Conservation (phyloP, 2,113 vertebrate genomes). For the Haplochromis vanheusdeni region DNA sequence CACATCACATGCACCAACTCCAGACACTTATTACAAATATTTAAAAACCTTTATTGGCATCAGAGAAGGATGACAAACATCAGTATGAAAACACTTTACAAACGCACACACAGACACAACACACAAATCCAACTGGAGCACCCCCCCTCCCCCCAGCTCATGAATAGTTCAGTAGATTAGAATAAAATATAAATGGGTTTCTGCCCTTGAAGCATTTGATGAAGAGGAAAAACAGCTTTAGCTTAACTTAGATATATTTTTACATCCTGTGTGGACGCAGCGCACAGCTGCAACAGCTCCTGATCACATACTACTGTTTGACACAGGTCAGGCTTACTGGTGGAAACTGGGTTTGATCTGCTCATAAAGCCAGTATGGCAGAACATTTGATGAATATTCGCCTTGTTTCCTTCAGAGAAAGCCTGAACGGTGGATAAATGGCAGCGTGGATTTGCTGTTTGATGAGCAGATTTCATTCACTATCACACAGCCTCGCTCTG, state of each 20-base stretch:
- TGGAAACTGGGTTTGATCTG: not conserved
- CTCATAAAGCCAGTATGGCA: fast-evolving
- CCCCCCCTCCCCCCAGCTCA: fast-evolving
- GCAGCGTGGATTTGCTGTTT: not conserved
- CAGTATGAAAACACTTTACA: not conserved
- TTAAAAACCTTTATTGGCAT: conserved; percentile 11
- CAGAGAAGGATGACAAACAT: not conserved
- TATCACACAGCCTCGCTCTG: fast-evolving
- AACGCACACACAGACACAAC: not conserved
- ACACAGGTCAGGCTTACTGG: not conserved
- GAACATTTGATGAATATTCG: not conserved
- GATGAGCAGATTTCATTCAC: fast-evolving
- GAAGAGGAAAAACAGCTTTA: not conserved
- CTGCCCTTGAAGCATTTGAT: not conserved
- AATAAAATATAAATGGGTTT: not conserved
- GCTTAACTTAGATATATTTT: not conserved
- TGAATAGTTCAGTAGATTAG: not conserved
- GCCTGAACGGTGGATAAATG: not conserved
- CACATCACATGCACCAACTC: not conserved
- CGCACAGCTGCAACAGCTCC: not conserved
- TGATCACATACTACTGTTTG: not conserved
- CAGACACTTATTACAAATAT: not conserved
- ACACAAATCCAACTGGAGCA: not conserved
- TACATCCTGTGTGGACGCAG: fast-evolving
- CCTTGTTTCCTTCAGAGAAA: fast-evolving